Evolutionary conservation across 2,888 invertebrate species (phyloP).

Genomic region (Pseudococcus viburni): DNA sequence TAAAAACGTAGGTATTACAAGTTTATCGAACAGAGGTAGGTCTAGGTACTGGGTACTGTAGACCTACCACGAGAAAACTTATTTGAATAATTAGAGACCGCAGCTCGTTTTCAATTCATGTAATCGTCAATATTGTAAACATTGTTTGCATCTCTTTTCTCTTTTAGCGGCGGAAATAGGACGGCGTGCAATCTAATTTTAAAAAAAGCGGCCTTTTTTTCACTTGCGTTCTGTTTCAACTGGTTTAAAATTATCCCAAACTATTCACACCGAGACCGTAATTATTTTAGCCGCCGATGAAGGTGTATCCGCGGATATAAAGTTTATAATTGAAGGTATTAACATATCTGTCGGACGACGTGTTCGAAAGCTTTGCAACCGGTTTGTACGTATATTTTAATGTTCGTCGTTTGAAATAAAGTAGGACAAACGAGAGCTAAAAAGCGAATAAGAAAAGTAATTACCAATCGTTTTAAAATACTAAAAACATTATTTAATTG

Average conservation of each 20-base stretch:
- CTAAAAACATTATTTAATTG: conserved; percentile 44
- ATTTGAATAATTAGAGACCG: conserved; percentile 59
- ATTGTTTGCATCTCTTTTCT: conserved; percentile 43
- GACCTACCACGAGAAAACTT: conserved; percentile 59
- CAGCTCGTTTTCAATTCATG: conserved; percentile 31
- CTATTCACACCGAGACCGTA: conserved; percentile 59
- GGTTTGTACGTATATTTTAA: conserved; percentile 53
- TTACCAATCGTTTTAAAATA: conserved; percentile 29
- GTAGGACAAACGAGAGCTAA: conserved; percentile 61
- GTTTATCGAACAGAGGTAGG: not conserved
- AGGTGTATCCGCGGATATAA: conserved; percentile 58
- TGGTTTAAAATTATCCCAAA: conserved; percentile 62
- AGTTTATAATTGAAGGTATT: conserved; percentile 63
- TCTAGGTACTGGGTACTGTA: not conserved
- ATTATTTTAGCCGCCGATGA: conserved; percentile 47
- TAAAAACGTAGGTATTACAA: not conserved
- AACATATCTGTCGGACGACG: conserved; percentile 58
- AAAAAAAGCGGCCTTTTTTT: conserved; percentile 23
- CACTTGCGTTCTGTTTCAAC: conserved; percentile 42
- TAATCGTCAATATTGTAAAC: conserved; percentile 51
- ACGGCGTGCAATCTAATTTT: conserved; percentile 51
- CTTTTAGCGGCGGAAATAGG: conserved; percentile 36
- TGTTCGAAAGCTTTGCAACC: conserved; percentile 62
- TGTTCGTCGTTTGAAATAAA: conserved; percentile 58
- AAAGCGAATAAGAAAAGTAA: conserved; percentile 56